Conservation (phyloP, 2,888 invertebrate genomes). For the Epistrophe grossulariae region DNA sequence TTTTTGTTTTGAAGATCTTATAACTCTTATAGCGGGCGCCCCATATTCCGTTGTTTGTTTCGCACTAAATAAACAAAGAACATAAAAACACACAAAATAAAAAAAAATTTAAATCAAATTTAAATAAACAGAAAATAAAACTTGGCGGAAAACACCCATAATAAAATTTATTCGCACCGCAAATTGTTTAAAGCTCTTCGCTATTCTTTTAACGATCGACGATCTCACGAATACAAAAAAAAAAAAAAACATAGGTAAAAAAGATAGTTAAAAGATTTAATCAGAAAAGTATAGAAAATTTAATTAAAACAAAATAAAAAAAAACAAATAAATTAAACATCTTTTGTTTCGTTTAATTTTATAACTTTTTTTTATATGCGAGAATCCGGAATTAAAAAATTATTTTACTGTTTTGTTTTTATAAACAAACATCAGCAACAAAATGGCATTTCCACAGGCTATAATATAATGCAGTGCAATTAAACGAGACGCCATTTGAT, state of each 20-base stretch:
- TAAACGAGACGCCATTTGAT: conserved; percentile 68
- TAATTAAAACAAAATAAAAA: conserved; percentile 31
- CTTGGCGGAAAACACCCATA: conserved; percentile 64
- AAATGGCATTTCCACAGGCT: conserved; percentile 37
- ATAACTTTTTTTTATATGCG: conserved; percentile 58
- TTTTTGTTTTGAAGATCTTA: conserved; percentile 32
- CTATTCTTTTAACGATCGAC: conserved; percentile 60
- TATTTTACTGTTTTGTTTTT: conserved; percentile 30
- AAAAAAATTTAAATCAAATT: conserved; percentile 22
- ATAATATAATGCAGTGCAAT: conserved; percentile 47
- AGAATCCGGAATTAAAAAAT: conserved; percentile 55
- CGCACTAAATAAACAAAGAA: conserved; percentile 47
- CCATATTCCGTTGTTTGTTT: conserved; percentile 25
- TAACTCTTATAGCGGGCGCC: conserved; percentile 2
- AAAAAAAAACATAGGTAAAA: neutral
- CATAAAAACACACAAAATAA: neutral
- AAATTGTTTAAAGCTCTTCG: conserved; percentile 57
- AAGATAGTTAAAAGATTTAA: conserved; percentile 19
- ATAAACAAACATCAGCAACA: neutral
- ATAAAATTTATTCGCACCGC: conserved; percentile 64
- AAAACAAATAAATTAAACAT: conserved; percentile 28
- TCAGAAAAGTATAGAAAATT: conserved; percentile 35
- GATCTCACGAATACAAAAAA: conserved; percentile 31
- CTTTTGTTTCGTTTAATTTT: conserved; percentile 46
- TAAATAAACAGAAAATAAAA: conserved; percentile 72